These are phyloP conservation scores for Cephus nigrinus DNA, from an alignment of 2,888 invertebrate species.

Conservation along the genomic window DNA sequence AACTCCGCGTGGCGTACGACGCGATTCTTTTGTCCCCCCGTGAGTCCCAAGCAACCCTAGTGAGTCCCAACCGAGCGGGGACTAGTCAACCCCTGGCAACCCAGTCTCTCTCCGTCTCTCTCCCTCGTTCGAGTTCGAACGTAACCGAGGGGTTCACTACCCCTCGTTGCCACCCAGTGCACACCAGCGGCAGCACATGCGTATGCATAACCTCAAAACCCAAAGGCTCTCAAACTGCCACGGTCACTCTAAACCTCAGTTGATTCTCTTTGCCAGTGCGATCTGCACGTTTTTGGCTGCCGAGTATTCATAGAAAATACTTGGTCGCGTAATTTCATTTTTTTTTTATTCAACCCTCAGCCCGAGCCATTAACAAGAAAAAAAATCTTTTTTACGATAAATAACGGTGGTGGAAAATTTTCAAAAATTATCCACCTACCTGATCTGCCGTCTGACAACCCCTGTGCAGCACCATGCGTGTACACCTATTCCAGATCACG, in stretches of 20 bases:
- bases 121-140: conserved; percentile 11
- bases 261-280: not conserved
- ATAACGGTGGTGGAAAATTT: not conserved
- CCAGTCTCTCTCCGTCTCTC: conserved; percentile 35
- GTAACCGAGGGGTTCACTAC: conserved; percentile 11
- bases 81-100: not conserved
- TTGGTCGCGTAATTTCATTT: not conserved
- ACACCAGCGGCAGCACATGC: conserved; percentile 50
- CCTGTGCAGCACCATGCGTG: conserved; percentile 32
- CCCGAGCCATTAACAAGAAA: not conserved
- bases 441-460: conserved; percentile 42
- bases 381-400: not conserved
- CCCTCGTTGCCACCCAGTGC: conserved; percentile 8
- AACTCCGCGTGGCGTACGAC: conserved; percentile 57
- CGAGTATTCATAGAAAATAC: not conserved
- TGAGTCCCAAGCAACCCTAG: conserved; percentile 1
- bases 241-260: not conserved
- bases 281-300: not conserved
- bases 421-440: not conserved
- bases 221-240: conserved; percentile 40
- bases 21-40: conserved; percentile 61
- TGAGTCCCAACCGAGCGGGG: not conserved
- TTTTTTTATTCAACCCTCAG: too few relatives aligned
- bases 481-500: conserved; percentile 38
- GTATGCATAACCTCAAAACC: conserved; percentile 32